Conservation (phyloP, 2,888 invertebrate species). For the Trypoxylon attenuatum region DNA sequence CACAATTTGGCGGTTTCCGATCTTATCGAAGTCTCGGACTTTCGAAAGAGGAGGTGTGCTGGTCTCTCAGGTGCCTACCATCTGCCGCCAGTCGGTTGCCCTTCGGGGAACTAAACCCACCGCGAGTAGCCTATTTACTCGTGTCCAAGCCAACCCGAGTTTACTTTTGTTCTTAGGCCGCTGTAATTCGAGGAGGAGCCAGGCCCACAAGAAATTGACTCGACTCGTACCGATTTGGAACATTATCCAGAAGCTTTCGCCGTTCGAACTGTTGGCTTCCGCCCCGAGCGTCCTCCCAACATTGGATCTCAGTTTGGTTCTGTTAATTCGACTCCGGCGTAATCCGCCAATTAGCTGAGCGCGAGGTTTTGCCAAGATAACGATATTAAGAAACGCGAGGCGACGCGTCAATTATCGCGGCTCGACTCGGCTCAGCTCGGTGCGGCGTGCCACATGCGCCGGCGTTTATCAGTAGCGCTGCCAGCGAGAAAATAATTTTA, state of each 20-base stretch:
- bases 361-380: neutral
- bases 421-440: neutral
- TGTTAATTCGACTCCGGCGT: neutral
- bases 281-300: neutral
- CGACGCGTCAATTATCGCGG: neutral
- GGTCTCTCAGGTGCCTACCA: constrained; percentile 60
- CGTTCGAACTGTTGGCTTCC: too few relatives aligned
- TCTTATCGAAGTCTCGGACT: constrained; percentile 35
- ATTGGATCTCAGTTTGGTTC: neutral
- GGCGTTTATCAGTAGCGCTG: neutral
- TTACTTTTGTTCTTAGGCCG: constrained; percentile 29
- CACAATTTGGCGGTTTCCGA: constrained; percentile 24
- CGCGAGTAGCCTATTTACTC: constrained; percentile 33
- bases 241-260: neutral
- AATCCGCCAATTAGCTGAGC: neutral
- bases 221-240: constrained; percentile 16
- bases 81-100: constrained; percentile 51
- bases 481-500: constrained; percentile 39
- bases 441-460: too few relatives aligned
- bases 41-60: constrained; percentile 32
- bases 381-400: neutral
- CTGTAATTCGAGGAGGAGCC: constrained; percentile 29
- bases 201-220: constrained; percentile 26
- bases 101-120: constrained; percentile 37
- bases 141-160: constrained; percentile 19